These are phyloP conservation scores for Balaenoptera acutorostrata DNA, from an alignment of 2,113 vertebrate genomes.

Conservation along the genomic window DNA sequence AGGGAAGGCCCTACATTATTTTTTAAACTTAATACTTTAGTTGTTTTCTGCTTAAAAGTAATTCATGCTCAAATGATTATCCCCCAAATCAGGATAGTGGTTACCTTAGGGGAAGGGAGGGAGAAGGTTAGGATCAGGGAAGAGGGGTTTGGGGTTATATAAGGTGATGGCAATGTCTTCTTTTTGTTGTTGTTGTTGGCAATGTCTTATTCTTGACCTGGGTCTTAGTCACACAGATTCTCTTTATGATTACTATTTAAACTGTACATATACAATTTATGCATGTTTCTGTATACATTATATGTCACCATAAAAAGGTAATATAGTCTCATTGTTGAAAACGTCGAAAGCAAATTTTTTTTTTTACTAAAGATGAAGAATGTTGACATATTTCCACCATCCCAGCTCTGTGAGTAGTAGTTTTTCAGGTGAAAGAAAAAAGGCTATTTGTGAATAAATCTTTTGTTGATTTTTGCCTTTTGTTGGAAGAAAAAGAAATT, in stretches of 20 bases:
- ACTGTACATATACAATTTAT: background rate
- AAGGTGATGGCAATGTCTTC: background rate
- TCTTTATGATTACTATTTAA: background rate
- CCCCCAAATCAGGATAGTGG: background rate
- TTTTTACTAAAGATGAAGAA: background rate
- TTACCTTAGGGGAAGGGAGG: background rate
- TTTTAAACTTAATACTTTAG: background rate
- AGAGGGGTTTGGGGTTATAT: background rate
- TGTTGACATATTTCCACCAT: background rate
- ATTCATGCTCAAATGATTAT: background rate
- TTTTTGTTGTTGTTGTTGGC: background rate
- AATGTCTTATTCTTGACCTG: background rate
- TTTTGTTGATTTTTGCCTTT: conserved; percentile 34
- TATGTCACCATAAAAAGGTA: background rate
- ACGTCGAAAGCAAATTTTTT: background rate
- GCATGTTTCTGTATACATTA: background rate
- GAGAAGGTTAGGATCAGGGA: background rate
- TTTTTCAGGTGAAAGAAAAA: background rate
- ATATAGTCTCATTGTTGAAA: background rate
- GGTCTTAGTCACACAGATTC: background rate
- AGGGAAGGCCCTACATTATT: background rate
- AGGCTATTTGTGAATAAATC: background rate
- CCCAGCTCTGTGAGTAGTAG: background rate
- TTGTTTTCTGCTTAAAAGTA: background rate
- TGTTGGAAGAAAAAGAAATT: conserved; percentile 47